Evolutionary conservation across 2,113 vertebrate species (phyloP).

Genomic region (Apodemus speciosus): DNA sequence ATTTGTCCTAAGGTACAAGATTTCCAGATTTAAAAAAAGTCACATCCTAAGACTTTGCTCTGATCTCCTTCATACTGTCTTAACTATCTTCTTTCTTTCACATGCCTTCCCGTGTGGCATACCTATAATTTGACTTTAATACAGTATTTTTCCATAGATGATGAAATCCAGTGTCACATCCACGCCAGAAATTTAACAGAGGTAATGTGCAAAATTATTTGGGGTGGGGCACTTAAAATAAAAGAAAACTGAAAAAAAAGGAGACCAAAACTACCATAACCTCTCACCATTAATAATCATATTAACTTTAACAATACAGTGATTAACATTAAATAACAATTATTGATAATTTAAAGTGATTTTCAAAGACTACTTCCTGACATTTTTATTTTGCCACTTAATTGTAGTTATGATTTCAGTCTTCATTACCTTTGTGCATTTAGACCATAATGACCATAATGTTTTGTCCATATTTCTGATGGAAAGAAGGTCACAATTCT

Average conservation of each 20-base stretch:
- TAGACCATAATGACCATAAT: not conserved
- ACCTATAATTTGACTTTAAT: constrained; percentile 46
- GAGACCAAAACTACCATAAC: not conserved
- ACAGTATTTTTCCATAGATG: constrained; percentile 28
- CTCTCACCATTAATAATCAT: constrained; percentile 34
- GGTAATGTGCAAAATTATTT: constrained; percentile 30
- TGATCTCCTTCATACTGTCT: not conserved
- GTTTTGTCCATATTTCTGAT: constrained; percentile 51
- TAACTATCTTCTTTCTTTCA: constrained; percentile 42
- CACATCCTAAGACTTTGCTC: not conserved
- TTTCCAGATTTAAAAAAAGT: constrained; percentile 30
- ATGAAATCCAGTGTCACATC: constrained; percentile 19
- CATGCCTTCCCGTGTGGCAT: not conserved
- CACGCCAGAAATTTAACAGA: constrained; percentile 9
- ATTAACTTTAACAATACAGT: constrained; percentile 46
- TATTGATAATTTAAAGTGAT: constrained; percentile 12
- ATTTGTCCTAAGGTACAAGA: constrained; percentile 17
- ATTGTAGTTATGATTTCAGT: constrained; percentile 33
- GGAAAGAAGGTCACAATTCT: not conserved
- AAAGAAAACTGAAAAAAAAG: constrained; percentile 2
- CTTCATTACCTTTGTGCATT: not conserved
- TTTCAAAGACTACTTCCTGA: constrained; percentile 23
- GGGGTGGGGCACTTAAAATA: not conserved
- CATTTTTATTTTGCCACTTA: constrained; percentile 27
- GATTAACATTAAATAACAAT: constrained; percentile 37